A percentile compares a stretch with the other conserved stretches of the same genome.
phyloP scores from a whole-genome alignment of 2,113 vertebrate genomes.

The Coptodon rendalli region DNA sequence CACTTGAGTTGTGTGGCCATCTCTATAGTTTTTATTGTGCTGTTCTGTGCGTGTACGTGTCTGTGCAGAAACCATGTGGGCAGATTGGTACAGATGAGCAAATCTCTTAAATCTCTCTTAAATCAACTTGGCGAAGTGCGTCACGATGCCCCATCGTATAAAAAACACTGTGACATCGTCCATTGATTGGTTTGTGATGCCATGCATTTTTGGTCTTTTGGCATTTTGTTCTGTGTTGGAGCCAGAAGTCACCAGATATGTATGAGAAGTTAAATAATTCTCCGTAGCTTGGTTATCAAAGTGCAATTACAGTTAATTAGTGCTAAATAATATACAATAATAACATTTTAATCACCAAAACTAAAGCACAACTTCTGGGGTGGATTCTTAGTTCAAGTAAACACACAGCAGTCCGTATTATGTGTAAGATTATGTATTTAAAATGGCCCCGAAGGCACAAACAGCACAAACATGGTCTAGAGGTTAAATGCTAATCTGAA shows the following conservation, averaged over 20 bases:
- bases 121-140: neutral
- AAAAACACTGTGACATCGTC: neutral
- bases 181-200: neutral
- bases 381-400: neutral
- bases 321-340: neutral
- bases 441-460: neutral
- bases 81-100: neutral
- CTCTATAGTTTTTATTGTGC: neutral
- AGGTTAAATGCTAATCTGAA: neutral
- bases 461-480: neutral
- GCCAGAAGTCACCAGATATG: neutral
- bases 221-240: neutral
- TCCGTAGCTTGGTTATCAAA: neutral
- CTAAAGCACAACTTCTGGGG: neutral
- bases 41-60: neutral
- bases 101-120: neutral
- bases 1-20: neutral
- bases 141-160: neutral
- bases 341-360: neutral
- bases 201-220: neutral
- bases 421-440: neutral
- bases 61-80: conserved; percentile 2
- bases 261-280: neutral
- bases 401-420: neutral
- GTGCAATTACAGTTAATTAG: neutral